phyloP scores from a whole-genome alignment of 2,888 invertebrate species.

The Protophormia terraenovae region DNA sequence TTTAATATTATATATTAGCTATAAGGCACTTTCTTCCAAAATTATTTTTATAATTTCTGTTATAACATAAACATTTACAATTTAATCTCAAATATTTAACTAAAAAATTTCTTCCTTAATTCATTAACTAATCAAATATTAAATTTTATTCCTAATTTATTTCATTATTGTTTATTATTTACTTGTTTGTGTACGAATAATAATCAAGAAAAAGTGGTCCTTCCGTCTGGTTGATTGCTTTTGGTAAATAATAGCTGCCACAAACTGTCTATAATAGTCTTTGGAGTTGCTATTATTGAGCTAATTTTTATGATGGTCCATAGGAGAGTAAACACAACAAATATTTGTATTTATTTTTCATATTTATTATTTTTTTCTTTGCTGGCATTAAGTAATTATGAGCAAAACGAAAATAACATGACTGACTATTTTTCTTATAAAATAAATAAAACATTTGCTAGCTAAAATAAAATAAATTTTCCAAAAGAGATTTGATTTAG shows the following conservation, averaged over 20 bases:
- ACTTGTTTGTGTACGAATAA: neutral
- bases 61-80: neutral
- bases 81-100: neutral
- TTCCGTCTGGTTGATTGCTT: neutral
- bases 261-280: neutral
- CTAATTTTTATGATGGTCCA: neutral
- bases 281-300: neutral
- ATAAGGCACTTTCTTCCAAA: too few relatives aligned
- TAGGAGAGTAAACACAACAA: conserved; percentile 33
- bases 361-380: neutral
- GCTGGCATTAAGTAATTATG: conserved; percentile 53
- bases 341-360: neutral
- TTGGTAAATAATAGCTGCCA: neutral
- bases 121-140: conserved; percentile 20
- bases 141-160: neutral
- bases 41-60: neutral
- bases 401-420: neutral
- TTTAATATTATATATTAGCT: too few relatives aligned
- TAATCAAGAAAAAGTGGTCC: too few relatives aligned
- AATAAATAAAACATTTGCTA: neutral
- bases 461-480: neutral
- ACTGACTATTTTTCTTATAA: neutral
- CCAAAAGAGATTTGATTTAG: conserved; percentile 24
- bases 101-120: neutral
- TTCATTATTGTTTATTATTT: neutral